A percentile compares a stretch with the other conserved stretches of the same genome.
Conservation (phyloP, 2,113 vertebrate species). For the Cynocephalus volans region DNA sequence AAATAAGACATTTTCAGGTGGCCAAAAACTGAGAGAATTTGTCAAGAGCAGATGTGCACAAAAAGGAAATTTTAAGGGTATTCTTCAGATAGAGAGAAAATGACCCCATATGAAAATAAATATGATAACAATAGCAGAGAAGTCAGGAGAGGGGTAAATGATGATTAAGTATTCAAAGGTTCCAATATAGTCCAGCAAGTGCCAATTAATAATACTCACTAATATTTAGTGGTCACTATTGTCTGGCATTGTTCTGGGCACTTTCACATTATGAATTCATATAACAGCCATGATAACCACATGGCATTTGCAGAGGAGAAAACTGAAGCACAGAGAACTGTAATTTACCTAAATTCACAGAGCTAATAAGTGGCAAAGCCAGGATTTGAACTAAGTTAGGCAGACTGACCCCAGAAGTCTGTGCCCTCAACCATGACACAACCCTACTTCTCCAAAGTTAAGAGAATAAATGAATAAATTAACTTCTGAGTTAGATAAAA, state of each 20-base stretch:
- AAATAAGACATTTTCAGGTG: slow-evolving; percentile 3
- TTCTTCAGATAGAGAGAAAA: slow-evolving; percentile 2
- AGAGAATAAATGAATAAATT: not conserved
- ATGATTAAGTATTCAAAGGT: not conserved
- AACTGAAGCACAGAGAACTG: slow-evolving; percentile 17
- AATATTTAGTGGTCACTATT: not conserved
- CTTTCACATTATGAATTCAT: slow-evolving; percentile 28
- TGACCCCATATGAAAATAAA: slow-evolving; percentile 1
- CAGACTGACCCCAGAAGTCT: not conserved
- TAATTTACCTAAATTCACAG: slow-evolving; percentile 1
- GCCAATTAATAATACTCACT: not conserved
- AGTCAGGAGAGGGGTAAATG: not conserved
- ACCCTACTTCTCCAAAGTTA: not conserved
- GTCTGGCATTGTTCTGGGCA: not conserved
- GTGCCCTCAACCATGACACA: not conserved
- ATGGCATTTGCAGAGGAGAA: slow-evolving; percentile 13
- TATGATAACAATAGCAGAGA: not conserved
- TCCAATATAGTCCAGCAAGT: not conserved
- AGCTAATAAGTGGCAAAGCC: not conserved
- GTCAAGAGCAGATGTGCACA: not conserved
- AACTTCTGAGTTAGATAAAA: not conserved
- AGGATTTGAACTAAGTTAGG: not conserved
- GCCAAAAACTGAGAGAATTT: not conserved
- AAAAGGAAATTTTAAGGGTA: slow-evolving; percentile 14
- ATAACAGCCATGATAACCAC: not conserved